phyloP scores from a whole-genome alignment of 1,140 invertebrate species.

The Sycophaga agraensis region DNA sequence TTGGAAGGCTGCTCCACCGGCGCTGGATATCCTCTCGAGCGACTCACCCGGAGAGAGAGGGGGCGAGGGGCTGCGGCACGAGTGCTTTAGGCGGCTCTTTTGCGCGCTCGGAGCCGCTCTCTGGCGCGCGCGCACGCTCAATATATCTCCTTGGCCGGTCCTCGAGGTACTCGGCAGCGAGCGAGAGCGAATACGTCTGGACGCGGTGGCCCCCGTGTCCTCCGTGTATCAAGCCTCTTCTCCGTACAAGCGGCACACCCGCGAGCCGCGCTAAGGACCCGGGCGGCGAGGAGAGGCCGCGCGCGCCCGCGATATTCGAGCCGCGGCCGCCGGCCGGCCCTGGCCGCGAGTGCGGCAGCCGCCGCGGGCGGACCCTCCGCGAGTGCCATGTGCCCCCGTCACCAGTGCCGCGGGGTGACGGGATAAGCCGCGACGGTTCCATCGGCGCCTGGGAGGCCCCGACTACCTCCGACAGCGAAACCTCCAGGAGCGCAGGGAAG shows the following conservation, averaged over 20 bases:
- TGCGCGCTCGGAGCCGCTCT: background rate
- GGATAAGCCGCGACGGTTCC: too few relatives aligned
- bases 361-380: too few relatives aligned
- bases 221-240: too few relatives aligned
- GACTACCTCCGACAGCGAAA: too few relatives aligned
- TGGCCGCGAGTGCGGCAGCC: constrained; percentile 3
- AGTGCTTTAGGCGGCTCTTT: background rate
- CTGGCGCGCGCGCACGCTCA: background rate
- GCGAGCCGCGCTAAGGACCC: background rate
- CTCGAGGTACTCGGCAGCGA: background rate
- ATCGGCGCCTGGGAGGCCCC: too few relatives aligned
- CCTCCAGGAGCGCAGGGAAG: background rate
- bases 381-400: too few relatives aligned
- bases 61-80: background rate
- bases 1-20: background rate
- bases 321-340: constrained; percentile 55
- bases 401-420: too few relatives aligned
- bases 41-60: background rate
- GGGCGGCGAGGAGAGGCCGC: background rate
- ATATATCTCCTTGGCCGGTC: background rate
- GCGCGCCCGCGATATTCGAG: constrained; percentile 49
- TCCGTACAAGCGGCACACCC: too few relatives aligned
- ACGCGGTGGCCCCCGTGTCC: background rate
- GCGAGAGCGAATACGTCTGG: background rate
- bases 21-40: constrained; percentile 1